phyloP scores from a whole-genome alignment of 1,140 invertebrate species.

The Zaprionus camerounensis region DNA sequence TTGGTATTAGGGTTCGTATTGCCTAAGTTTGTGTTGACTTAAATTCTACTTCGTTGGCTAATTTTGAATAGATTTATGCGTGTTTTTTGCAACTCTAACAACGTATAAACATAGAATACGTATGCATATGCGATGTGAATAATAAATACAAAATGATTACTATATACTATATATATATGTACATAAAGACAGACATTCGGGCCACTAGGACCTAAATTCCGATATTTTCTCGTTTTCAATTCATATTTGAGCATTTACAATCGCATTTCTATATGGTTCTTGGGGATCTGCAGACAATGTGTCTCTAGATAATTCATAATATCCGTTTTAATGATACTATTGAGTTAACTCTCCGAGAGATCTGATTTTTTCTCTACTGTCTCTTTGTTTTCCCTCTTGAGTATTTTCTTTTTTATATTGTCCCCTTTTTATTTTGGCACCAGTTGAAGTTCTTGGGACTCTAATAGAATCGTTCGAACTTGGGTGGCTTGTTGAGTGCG shows the following conservation, averaged over 20 bases:
- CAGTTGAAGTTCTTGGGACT: conserved; percentile 14
- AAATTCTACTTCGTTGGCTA: conserved; percentile 69
- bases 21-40: conserved; percentile 49
- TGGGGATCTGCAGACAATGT: conserved; percentile 9
- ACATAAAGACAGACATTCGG: conserved; percentile 54
- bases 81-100: conserved; percentile 74
- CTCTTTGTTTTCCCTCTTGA: not conserved
- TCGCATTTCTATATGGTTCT: conserved; percentile 44
- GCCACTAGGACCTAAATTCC: conserved; percentile 35
- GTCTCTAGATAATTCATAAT: no score
- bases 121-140: conserved; percentile 31
- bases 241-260: conserved; percentile 74
- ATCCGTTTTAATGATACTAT: no score
- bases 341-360: no score
- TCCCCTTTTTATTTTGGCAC: not conserved
- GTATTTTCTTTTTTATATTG: not conserved
- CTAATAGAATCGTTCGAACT: conserved; percentile 81
- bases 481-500: conserved; percentile 83
- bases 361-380: no score
- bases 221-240: conserved; percentile 44
- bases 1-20: conserved; percentile 17
- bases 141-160: conserved; percentile 54
- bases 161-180: conserved; percentile 32
- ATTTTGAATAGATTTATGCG: conserved; percentile 83
- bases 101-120: conserved; percentile 18